These are phyloP conservation scores for Quiscalus mexicanus DNA, from an alignment of 2,113 vertebrate genomes.

Conservation along the genomic window DNA sequence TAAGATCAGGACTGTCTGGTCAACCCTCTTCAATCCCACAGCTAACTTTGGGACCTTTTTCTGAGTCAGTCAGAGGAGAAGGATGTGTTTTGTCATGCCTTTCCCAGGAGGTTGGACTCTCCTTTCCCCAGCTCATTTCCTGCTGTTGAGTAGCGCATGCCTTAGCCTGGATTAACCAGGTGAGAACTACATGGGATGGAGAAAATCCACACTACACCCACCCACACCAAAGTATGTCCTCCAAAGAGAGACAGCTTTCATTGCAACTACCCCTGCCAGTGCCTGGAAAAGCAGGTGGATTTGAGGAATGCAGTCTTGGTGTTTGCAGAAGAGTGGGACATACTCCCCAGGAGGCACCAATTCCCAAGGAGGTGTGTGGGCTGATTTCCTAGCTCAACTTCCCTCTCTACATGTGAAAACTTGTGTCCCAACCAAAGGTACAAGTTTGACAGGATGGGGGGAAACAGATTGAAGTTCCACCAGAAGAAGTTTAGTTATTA, in stretches of 20 bases:
- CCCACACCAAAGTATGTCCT: background rate
- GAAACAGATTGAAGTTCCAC: background rate
- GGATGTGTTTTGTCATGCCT: background rate
- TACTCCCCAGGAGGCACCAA: rapidly evolving
- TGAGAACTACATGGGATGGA: background rate
- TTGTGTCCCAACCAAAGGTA: background rate
- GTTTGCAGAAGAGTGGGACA: background rate
- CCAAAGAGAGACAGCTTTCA: background rate
- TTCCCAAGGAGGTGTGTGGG: background rate
- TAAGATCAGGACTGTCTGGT: background rate
- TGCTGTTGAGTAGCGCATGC: rapidly evolving
- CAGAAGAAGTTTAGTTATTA: background rate
- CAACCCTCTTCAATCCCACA: background rate
- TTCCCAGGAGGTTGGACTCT: background rate
- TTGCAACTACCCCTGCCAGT: background rate
- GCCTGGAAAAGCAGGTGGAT: background rate
- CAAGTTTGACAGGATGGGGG: background rate
- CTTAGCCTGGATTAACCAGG: background rate
- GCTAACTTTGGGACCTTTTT: background rate
- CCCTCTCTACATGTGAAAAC: background rate
- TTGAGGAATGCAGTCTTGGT: background rate
- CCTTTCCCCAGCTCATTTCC: background rate
- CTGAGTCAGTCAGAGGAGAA: background rate
- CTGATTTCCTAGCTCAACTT: background rate
- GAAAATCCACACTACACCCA: background rate